A percentile compares a stretch with the other conserved stretches of the same genome.
These are phyloP conservation scores for Sebastes iracundus DNA, from an alignment of 2,797 vertebrate genomes.

Conservation along the genomic window DNA sequence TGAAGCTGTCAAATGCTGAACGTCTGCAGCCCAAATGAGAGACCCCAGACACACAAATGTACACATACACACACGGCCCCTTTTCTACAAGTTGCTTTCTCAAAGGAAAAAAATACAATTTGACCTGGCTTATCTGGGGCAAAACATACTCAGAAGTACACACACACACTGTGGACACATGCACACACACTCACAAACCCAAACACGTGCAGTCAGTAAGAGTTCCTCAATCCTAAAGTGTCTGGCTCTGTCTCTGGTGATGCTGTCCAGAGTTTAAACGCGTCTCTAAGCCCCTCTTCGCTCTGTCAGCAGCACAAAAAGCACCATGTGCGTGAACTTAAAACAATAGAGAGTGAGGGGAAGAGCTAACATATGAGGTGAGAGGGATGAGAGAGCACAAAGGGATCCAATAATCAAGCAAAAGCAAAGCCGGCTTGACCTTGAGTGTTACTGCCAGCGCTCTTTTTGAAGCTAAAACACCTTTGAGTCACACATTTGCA, in stretches of 20 bases:
- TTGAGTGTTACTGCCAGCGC: not conserved
- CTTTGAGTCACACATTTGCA: slow-evolving; percentile 9
- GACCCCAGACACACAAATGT: slow-evolving; percentile 6
- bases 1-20: slow-evolving; percentile 40
- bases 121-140: slow-evolving; percentile 16
- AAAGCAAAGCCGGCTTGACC: slow-evolving; percentile 8
- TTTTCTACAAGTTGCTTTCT: not conserved
- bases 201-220: not conserved
- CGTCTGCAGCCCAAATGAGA: slow-evolving; percentile 6
- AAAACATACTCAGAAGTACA: not conserved
- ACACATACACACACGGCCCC: not conserved
- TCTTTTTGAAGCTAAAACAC: not conserved
- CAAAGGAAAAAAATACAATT: not conserved
- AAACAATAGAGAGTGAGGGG: slow-evolving; percentile 14
- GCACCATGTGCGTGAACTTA: not conserved
- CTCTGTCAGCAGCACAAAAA: slow-evolving; percentile 36
- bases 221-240: not conserved
- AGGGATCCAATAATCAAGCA: slow-evolving; percentile 12
- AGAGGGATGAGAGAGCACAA: slow-evolving; percentile 13
- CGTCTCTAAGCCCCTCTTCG: slow-evolving; percentile 32
- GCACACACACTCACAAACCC: not conserved
- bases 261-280: slow-evolving; percentile 38
- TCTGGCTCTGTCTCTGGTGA: slow-evolving; percentile 19
- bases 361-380: not conserved
- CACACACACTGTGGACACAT: slow-evolving; percentile 3